A percentile compares a stretch with the other conserved stretches of the same genome.
phyloP scores from a whole-genome alignment of 2,113 vertebrate genomes.

The Saguinus imperator region DNA sequence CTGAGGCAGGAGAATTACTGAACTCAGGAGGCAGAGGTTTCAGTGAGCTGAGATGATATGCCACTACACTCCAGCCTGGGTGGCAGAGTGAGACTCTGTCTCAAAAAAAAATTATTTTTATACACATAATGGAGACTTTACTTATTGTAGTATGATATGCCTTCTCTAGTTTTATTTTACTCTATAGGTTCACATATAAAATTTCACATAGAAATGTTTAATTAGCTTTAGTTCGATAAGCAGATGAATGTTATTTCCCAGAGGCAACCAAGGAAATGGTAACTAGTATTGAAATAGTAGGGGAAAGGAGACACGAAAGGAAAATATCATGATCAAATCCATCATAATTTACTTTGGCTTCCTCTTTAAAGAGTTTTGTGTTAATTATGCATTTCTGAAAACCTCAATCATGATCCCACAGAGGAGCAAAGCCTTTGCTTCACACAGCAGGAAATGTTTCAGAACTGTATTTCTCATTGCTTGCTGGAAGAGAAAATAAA shows the following conservation, averaged over 20 bases:
- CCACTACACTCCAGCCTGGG: no score
- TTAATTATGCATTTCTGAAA: slow-evolving; percentile 14
- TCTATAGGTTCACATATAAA: not conserved
- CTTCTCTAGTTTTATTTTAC: not conserved
- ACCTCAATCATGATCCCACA: not conserved
- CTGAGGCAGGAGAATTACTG: no score
- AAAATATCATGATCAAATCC: not conserved
- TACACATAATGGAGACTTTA: not conserved
- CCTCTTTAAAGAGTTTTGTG: not conserved
- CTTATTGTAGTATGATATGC: not conserved
- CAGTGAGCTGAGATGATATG: no score
- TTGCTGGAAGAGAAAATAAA: not conserved
- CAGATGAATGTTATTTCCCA: not conserved
- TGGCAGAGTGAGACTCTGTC: no score
- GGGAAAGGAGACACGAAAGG: not conserved
- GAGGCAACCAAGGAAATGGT: not conserved
- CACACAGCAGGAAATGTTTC: not conserved
- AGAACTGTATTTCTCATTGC: not conserved
- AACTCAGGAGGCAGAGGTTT: no score
- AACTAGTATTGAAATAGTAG: not conserved
- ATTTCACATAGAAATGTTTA: not conserved
- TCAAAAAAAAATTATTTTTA: not conserved
- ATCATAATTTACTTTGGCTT: not conserved
- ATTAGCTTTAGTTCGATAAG: not conserved
- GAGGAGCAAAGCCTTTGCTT: slow-evolving; percentile 10